A percentile compares a stretch with the other conserved stretches of the same genome.
Evolutionary conservation across 2,888 invertebrate genomes (phyloP).

Genomic region (Tetragnatha montana): DNA sequence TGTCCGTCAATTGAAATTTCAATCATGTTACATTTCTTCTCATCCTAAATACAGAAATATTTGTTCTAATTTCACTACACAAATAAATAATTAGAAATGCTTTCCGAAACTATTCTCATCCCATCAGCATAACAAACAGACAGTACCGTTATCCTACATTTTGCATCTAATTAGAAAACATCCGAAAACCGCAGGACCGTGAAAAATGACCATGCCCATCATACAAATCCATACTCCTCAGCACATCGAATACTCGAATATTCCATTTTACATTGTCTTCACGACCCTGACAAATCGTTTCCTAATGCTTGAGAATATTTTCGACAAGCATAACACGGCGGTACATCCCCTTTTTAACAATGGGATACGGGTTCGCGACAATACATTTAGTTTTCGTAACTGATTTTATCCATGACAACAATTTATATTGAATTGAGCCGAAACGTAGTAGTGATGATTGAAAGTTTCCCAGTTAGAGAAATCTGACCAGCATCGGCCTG

Average conservation of each 20-base stretch:
- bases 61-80: not conserved
- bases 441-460: not conserved
- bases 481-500: not conserved
- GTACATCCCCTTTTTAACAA: not conserved
- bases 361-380: not conserved
- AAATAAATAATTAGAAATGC: not conserved
- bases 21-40: no score
- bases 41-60: not conserved
- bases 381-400: not conserved
- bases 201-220: not conserved
- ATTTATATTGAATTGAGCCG: not conserved
- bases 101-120: not conserved
- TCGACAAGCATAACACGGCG: not conserved
- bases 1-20: no score
- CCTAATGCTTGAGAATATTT: not conserved
- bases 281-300: not conserved
- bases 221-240: not conserved
- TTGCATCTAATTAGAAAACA: not conserved
- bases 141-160: not conserved
- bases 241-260: not conserved
- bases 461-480: constrained; percentile 11
- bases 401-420: not conserved
- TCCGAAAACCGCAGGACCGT: not conserved
- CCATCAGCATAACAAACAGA: not conserved
- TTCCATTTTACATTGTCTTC: not conserved